Base-by-base conservation (phyloP, 2,888 invertebrate genomes). In the Dermolepida albohirtum region DNA sequence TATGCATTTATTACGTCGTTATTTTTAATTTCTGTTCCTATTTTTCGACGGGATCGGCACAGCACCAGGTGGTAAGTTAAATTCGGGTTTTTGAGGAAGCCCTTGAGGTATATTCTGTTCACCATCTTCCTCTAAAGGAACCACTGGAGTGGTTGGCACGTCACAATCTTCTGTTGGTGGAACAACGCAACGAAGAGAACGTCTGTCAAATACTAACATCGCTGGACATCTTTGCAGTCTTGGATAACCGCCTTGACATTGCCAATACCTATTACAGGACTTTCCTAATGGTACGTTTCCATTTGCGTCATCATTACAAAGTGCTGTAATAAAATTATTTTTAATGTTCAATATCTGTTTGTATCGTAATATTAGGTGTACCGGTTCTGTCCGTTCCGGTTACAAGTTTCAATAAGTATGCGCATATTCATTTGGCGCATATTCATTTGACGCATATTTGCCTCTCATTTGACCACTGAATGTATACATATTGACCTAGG, bases 261-360 rank as follows among this genome's bases (percentile, higher is more conserved):
- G 94, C 96, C 96, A 96, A 85, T 96, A 96, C 11, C 95, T 87
- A 85, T 95, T 95, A 87, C 95, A 96, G 62, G 95, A 95, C 83
- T 95, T 95, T 76, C 95, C 95, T 10, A 96, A 86, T 0, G 95
- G 92, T 10, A 96, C 95, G 83, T 95, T 95, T 70, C 95, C 95
- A 82, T 96, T 95, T 63, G 96, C 88, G 78, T 95, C 95, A 51
- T 94, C 94, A 80, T 95, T 95, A 84, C 95, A 96, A 62, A 96
- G 90, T 68, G 95, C 95, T 95, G 85, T 11, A 59, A 51, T 2
- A 68, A 52, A 34, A 34, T 8, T 34, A 34, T 34, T 34, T 34
- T 34, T 34, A 10, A 6, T 34, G 10, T 34, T 22, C 22, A 22
- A n/a, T n/a, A n/a, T n/a, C n/a, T n/a, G n/a, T n/a, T n/a, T n/a